Evolutionary conservation across 2,113 vertebrate genomes (phyloP), one percentile per base, ranked within the genome.

Genomic region (Reinhardtius hippoglossoides): DNA sequence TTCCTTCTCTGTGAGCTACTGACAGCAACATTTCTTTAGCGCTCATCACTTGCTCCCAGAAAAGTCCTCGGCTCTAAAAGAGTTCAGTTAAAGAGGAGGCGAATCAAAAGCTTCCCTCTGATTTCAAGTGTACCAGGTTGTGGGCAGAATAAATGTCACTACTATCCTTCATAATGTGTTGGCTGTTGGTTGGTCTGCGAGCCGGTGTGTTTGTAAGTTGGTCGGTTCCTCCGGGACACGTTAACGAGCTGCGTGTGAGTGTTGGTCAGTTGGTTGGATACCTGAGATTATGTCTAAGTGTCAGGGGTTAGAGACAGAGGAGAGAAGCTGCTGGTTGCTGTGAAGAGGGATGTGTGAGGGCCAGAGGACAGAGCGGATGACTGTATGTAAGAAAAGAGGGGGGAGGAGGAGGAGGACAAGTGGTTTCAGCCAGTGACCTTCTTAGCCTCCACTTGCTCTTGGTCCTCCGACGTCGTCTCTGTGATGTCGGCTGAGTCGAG

Each of bases 401-500:
- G 14, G 13, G 23, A 24, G 16, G 48, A 57, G 21, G 54, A 24
- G 27, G 50, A 27, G 23, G 14, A 26, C 10, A 46, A 56, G 37
- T 3, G 3, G 55, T 40, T 62, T 93, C 87, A 95, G 71, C 86
- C 91, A 0, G 69, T 37, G 56, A 80, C 76, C 63, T 76, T 90
- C 69, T 91, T 87, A 1, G 71, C 64, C 80, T 92, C 88, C 18
- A 42, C 59, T 31, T 66, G 78, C 61, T 93, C 91, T 65, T 84
- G 88, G 23, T 27, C 76, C 15, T 93, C 89, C 48, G 31, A 31
- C 2, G 74, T 78, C 0, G 80, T 64, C 54, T 97, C 96, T 15
- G 89, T 64, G 31, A 95, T 89, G 68, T 96, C 96, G 0, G 93
- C 89, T 0, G 88, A 87, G 76, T 96, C 96, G 0, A 94, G 72